These are phyloP conservation scores for Trichomycterus rosablanca DNA, from an alignment of 2,113 vertebrate species.

Conservation along the genomic window DNA sequence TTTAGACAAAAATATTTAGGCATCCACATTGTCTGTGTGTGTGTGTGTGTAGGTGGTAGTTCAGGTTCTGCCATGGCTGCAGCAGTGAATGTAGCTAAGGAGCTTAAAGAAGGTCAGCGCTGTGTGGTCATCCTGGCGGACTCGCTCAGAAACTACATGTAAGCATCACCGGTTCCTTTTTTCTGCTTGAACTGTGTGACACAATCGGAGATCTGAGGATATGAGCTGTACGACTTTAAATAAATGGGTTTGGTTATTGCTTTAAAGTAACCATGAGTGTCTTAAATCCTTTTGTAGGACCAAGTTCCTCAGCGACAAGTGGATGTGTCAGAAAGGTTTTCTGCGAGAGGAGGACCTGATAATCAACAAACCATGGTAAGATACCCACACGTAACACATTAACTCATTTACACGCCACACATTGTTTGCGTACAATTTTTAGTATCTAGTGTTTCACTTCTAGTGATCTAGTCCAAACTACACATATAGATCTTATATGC, in stretches of 20 bases:
- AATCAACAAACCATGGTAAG: constrained; percentile 41
- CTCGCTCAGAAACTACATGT: constrained; percentile 98
- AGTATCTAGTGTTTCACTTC: no score
- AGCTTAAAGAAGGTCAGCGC: constrained; percentile 86
- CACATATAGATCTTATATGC: no score
- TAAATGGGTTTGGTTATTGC: no score
- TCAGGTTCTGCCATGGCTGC: constrained; percentile 82
- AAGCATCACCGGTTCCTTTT: constrained; percentile 47
- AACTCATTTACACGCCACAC: no score
- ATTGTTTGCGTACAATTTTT: no score
- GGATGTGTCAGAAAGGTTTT: constrained; percentile 97
- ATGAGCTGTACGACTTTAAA: no score
- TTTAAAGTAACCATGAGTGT: no score
- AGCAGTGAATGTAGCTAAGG: constrained; percentile 79
- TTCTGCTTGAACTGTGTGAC: not conserved
- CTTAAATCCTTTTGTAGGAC: constrained; percentile 70
- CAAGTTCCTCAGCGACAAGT: constrained; percentile 92
- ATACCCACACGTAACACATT: no score
- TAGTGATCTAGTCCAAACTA: no score
- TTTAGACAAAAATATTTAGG: no score
- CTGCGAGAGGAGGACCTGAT: constrained; percentile 72
- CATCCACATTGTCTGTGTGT: no score
- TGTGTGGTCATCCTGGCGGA: constrained; percentile 94
- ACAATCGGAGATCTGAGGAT: not conserved
- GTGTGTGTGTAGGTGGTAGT: constrained; percentile 78